Base-by-base conservation (phyloP, 2,797 vertebrate genomes). In the Zalophus californianus region DNA sequence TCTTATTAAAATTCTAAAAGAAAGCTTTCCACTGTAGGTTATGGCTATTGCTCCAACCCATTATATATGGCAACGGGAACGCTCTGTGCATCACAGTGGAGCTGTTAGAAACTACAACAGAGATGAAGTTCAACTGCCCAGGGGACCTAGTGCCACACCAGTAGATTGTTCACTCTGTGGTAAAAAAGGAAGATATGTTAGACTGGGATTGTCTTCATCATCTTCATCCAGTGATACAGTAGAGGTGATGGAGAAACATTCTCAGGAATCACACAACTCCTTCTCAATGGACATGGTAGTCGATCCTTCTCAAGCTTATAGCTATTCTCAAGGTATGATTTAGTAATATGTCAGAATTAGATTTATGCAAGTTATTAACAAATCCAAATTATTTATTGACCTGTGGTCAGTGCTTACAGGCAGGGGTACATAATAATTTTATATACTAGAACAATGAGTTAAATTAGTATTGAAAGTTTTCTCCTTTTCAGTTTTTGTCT, bases 21-120 rank as follows among this genome's bases (percentile, higher is more conserved):
- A 96, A 97, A 72, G 3, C 35, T 97, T 95, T 98, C 68, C 56
- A 48, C 54, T 91, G 5, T n/a, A 99, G 99, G 99, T 99, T 97
- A 99, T 99, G 99, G 99, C 99, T 94, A 99, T 99, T 8, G 98
- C 99, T 93, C 99, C 99, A 62, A 98, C 99, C 79, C 99, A 99
- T 97, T 99, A 99, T 1, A 97, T 99, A 95, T 99, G 99, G 99
- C 99, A 99, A 97, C 99, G 99, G 13, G 99, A 99, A 96, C 99
- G 99, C 7, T 99, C 99, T 0, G 91, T 98, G 91, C 99, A 99
- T 97, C 99, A 99, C 98, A 99, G 99, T 0, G 99, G 99, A 8
- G 99, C 99, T 15, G 97, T 99, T 93, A 99, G 99, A 80, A 98
- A 98, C 48, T 99, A 99, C 8, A 97, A 96, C n/a, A 35, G 54